phyloP scores from a whole-genome alignment of 2,113 vertebrate species.

The cattle (Bos taurus) region DNA sequence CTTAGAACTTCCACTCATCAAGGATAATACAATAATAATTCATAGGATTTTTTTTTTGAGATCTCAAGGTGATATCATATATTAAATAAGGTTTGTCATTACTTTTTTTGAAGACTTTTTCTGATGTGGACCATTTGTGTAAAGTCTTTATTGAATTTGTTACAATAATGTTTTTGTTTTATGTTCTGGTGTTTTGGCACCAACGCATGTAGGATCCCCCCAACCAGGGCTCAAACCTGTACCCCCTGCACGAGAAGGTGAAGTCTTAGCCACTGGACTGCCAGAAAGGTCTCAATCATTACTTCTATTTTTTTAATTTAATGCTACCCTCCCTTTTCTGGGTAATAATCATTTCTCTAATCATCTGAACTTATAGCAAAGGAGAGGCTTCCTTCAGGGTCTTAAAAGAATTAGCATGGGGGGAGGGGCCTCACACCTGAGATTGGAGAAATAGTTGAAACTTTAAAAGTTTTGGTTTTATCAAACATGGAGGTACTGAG shows the following conservation, averaged over 20 bases:
- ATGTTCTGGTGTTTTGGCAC: background rate
- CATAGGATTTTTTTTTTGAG: background rate
- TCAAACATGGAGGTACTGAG: background rate
- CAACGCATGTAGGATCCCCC: background rate
- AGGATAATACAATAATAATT: background rate
- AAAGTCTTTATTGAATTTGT: background rate
- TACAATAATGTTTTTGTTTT: background rate
- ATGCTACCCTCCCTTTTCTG: background rate
- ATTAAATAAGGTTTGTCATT: background rate
- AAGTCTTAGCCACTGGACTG: background rate
- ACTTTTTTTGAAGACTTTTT: background rate
- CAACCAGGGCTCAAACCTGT: background rate
- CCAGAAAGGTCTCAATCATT: background rate
- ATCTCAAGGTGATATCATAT: background rate
- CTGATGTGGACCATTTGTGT: background rate
- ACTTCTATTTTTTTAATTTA: background rate
- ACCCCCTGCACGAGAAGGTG: background rate
- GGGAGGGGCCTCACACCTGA: background rate
- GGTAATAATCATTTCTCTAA: background rate
- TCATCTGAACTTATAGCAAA: background rate
- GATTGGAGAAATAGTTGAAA: background rate
- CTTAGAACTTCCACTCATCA: background rate
- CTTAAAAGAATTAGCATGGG: background rate
- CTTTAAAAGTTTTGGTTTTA: background rate
- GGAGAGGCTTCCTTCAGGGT: background rate